Base-by-base conservation (phyloP, 2,113 vertebrate species). In the Ploceus nigricollis region DNA sequence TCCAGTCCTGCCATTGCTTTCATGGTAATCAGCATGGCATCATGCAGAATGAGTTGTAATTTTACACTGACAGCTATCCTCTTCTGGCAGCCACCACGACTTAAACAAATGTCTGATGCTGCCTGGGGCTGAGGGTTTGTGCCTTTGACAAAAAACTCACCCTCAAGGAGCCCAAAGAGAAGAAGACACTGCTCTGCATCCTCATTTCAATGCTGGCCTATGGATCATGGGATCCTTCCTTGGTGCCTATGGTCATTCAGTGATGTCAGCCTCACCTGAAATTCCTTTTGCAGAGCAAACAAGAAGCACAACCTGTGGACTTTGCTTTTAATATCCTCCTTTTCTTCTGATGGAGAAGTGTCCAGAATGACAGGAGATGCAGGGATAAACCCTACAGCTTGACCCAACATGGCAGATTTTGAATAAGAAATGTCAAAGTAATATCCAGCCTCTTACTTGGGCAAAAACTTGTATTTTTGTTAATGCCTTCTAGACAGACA, bases 1-100 rank as follows among this genome's bases (percentile, higher is more conserved):
- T 93, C 77, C 90, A 96, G 91, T 9, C 42, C 80, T 86, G 60
- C 72, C 50, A 42, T 60, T 90, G 86, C 84, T 85, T 93, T 96
- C 79, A 69, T 18, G 92, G 91, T 94, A 94, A 97, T 96, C 95
- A 84, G 95, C 80, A 85, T 37, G 44, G 47, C 75, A 94, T 96
- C 95, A 95, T 88, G 87, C 87, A 89, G 76, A 96, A 96, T 44
- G 93, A 96, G 93, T 93, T 91, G 94, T 94, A 94, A 95, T 97
- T 96, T 97, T 87, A 91, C 82, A 87, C 81, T 93, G 91, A 96
- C 35, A 58, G 86, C 95, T 90, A 91, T 97, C 97, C 94, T 95
- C 90, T 94, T 80, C 94, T 95, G 97, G 97, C 97, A 97, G 96
- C 86, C 71, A 16, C 94, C 84, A 92, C 24, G 95, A 81, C 93